Conservation (phyloP, 2,113 vertebrate genomes). For the Forbesichthys papilliferus region DNA sequence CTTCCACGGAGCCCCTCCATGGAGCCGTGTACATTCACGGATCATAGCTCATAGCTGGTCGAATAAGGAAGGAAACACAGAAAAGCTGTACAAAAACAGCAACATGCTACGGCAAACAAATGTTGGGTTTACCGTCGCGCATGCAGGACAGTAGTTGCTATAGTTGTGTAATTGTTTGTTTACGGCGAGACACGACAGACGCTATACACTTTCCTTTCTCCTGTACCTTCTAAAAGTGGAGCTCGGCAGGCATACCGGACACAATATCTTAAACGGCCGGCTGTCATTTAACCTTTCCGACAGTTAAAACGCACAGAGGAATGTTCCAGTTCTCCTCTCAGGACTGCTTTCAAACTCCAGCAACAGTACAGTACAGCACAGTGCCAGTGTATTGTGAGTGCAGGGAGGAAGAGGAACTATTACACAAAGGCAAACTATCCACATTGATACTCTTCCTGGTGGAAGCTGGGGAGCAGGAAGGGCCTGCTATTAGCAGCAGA, state of each 20-base stretch:
- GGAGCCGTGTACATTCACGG: slow-evolving; percentile 9
- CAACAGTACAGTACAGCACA: no score
- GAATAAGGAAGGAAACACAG: slow-evolving; percentile 1
- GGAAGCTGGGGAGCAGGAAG: background rate
- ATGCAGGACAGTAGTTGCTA: slow-evolving; percentile 10
- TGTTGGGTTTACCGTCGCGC: background rate
- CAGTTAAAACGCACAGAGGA: background rate
- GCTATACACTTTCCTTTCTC: background rate
- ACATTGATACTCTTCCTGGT: slow-evolving; percentile 7
- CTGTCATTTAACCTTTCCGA: background rate
- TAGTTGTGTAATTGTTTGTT: slow-evolving; percentile 14
- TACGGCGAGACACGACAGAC: slow-evolving; percentile 6
- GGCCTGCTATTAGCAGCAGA: slow-evolving; percentile 14
- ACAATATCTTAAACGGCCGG: background rate
- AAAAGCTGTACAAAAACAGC: slow-evolving; percentile 5
- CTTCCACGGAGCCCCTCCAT: background rate
- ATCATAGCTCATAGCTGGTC: slow-evolving; percentile 6
- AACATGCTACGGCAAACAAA: slow-evolving; percentile 1
- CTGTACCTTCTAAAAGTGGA: background rate
- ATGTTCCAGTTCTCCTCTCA: background rate
- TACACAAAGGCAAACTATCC: slow-evolving; percentile 1
- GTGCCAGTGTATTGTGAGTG: no score
- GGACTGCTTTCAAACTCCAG: background rate
- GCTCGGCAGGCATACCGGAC: background rate
- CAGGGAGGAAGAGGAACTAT: background rate